A percentile compares a stretch with the other conserved stretches of the same genome.
Conservation (phyloP, 37 sponge, comb jelly and placozoan species). For the Lycopodina hypogea region DNA sequence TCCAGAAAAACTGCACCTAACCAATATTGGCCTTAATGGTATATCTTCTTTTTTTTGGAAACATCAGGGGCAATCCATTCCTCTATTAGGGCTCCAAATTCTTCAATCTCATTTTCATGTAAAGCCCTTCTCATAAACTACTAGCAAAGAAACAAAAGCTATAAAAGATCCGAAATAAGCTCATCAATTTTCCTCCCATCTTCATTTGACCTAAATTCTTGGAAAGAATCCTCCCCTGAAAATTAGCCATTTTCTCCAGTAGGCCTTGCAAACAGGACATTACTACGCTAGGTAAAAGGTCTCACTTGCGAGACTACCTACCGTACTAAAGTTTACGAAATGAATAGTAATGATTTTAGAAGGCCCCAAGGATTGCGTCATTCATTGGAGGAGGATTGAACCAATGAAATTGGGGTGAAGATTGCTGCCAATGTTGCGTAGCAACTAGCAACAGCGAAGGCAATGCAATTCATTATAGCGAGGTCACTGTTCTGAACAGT, state of each 20-base stretch:
- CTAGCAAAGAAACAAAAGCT: not conserved
- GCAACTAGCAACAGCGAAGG: conserved; percentile 12
- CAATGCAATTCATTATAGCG: not conserved
- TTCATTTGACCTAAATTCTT: conserved; percentile 76
- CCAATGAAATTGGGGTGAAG: conserved; percentile 28
- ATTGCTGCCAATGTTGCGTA: conserved; percentile 55
- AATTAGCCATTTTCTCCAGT: conserved; percentile 47
- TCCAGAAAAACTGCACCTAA: conserved; percentile 36
- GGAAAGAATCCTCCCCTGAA: conserved; percentile 49
- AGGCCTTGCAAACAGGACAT: no score
- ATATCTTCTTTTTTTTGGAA: not conserved
- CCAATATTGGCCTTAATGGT: not conserved
- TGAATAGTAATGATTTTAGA: not conserved
- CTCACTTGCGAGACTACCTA: no score
- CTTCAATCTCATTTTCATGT: conserved; percentile 14
- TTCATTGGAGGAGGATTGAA: not conserved
- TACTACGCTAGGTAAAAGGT: no score
- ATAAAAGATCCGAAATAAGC: not conserved
- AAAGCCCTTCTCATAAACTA: conserved; percentile 77
- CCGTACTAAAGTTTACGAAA: not conserved
- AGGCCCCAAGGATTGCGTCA: not conserved
- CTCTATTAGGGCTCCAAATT: conserved; percentile 34
- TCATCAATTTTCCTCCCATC: conserved; percentile 4
- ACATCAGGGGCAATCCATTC: conserved; percentile 66
- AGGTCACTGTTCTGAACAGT: no score